These are phyloP conservation scores for Tragelaphus buxtoni DNA, from an alignment of 2,113 vertebrate species.

Conservation along the genomic window DNA sequence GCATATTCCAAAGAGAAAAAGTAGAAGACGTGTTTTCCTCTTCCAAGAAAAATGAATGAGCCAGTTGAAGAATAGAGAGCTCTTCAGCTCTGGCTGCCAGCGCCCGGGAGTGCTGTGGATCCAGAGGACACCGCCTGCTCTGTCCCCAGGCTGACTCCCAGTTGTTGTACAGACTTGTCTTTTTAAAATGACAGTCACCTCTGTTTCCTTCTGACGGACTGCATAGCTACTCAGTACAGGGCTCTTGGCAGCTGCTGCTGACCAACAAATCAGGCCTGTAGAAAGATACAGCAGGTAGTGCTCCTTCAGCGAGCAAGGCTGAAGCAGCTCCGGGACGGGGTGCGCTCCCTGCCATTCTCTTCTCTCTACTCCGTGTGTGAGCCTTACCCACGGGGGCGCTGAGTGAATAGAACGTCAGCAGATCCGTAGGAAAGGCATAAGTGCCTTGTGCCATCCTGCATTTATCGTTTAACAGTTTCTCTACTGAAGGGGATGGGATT, in stretches of 20 bases:
- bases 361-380: not conserved
- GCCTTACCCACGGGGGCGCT: not conserved
- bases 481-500: not conserved
- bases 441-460: not conserved
- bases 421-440: not conserved
- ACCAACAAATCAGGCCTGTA: not conserved
- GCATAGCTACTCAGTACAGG: not conserved
- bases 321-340: not conserved
- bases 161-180: not conserved
- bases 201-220: not conserved
- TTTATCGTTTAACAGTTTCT: not conserved
- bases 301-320: not conserved
- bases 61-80: not conserved
- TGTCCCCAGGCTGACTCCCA: not conserved
- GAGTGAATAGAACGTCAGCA: not conserved
- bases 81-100: not conserved
- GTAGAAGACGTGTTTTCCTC: not conserved
- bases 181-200: not conserved
- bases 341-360: not conserved
- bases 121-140: not conserved
- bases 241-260: not conserved
- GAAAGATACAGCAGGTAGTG: not conserved
- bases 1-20: not conserved
- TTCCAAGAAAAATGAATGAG: not conserved
- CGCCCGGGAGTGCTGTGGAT: not conserved